Evolutionary conservation across 2,888 invertebrate species (phyloP).

Genomic region (Acronicta alni): DNA sequence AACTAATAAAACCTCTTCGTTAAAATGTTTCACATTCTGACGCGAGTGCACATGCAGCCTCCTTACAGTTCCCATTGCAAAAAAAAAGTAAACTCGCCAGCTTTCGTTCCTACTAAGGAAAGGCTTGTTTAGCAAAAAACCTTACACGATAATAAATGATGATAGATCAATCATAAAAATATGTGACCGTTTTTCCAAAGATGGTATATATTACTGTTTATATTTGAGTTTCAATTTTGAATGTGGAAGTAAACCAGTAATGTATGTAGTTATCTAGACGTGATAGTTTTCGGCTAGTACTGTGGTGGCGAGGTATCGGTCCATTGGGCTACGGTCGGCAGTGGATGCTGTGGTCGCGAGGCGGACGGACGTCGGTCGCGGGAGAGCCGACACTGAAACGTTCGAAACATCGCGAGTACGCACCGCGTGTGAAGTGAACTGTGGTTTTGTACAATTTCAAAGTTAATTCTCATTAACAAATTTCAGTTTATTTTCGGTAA

Average conservation of each 20-base stretch:
- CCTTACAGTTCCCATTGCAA: conserved; percentile 13
- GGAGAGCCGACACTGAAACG: not conserved
- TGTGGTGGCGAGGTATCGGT: conserved; percentile 39
- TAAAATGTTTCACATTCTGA: conserved; percentile 44
- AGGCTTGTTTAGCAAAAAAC: conserved; percentile 24
- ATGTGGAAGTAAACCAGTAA: conserved; percentile 7
- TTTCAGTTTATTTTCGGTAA: too few relatives aligned
- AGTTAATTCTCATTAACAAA: not conserved
- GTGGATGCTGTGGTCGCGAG: conserved; percentile 50
- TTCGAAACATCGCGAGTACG: conserved; percentile 25
- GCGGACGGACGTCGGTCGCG: conserved; percentile 37
- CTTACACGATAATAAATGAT: conserved; percentile 6
- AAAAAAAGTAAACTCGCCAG: conserved; percentile 1
- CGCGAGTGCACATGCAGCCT: conserved; percentile 23
- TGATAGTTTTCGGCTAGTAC: conserved; percentile 29
- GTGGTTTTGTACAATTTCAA: conserved; percentile 17
- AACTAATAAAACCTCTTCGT: conserved; percentile 34
- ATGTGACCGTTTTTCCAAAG: not conserved
- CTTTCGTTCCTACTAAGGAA: conserved; percentile 24
- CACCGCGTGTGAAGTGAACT: conserved; percentile 31
- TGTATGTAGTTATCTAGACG: conserved; percentile 9
- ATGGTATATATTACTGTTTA: conserved; percentile 4
- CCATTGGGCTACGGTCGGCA: conserved; percentile 42
- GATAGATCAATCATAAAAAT: conserved; percentile 3
- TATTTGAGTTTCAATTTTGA: not conserved